Percentiles rank a stretch among this genome's conserved stretches.
Evolutionary conservation across 2,888 invertebrate genomes (phyloP).

Genomic region (Pycnomerus fuliginosus): DNA sequence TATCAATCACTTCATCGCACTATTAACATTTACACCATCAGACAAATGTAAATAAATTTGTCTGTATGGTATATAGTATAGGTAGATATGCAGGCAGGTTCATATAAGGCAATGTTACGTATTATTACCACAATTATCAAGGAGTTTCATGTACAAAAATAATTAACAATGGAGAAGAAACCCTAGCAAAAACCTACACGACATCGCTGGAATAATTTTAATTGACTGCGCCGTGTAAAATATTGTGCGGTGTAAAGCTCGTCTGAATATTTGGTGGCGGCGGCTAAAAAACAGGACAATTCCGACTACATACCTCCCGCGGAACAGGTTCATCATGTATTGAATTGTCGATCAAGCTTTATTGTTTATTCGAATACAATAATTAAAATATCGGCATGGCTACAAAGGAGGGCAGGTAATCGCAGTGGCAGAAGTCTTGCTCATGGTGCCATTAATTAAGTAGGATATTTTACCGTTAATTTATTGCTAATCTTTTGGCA

Average conservation of each 20-base stretch:
- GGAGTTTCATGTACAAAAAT: slow-evolving; percentile 5
- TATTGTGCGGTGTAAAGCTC: slow-evolving; percentile 36
- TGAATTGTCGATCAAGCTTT: slow-evolving; percentile 47
- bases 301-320: slow-evolving; percentile 40
- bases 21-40: no score
- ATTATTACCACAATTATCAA: slow-evolving; percentile 14
- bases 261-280: slow-evolving; percentile 40
- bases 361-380: slow-evolving; percentile 48
- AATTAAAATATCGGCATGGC: slow-evolving; percentile 45
- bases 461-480: slow-evolving; percentile 18
- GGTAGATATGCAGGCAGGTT: no score
- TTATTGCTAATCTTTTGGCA: slow-evolving; percentile 19
- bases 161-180: slow-evolving; percentile 16
- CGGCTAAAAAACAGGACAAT: slow-evolving; percentile 36
- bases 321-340: slow-evolving; percentile 43
- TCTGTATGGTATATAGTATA: no score
- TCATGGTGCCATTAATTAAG: slow-evolving; percentile 20
- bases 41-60: no score
- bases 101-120: no score
- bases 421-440: slow-evolving; percentile 6
- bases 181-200: slow-evolving; percentile 9
- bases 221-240: slow-evolving; percentile 40
- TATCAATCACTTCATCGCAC: no score
- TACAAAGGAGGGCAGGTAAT: slow-evolving; percentile 34
- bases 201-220: slow-evolving; percentile 34